Base-by-base conservation (phyloP, 2,888 invertebrate species). In the Torymus texanus region DNA sequence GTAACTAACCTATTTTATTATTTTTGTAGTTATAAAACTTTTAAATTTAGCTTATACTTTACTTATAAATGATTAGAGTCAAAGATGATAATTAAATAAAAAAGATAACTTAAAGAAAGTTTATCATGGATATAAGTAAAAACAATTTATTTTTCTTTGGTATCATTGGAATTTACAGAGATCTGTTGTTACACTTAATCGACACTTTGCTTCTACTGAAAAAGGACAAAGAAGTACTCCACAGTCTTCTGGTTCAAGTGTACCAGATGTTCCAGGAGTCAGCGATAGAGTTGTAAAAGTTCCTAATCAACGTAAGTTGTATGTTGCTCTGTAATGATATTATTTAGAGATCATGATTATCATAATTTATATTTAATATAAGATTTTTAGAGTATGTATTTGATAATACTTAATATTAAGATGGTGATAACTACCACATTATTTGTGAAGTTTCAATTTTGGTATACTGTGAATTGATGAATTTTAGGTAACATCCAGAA, bases 181-280 rank as follows among this genome's bases (percentile, higher is more conserved):
- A 63, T 67, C 53, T 50, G 12, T 3, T n/a, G 12, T 58, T 18
- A 14, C 65, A 10, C 61, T 75, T 1, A 74, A 66, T 51, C 55
- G 53, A 65, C 72, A 65, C 24, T 21, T 63, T 59, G 21, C 65
- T 13, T 63, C 65, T 56, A 16, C 11, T 66, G 61, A n/a, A 59
- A 62, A 73, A 63, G 62, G 14, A 21, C 53, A 68, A 61, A 14
- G 56, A 56, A 72, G 53, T 24, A 50, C 18, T 72, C 88, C 29
- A 58, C 87, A 76, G 78, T 82, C 71, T 73, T 83, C 66, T 82
- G 86, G 16, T 14, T 13, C 21, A 14, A 56, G 1, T 68, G 89
- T 89, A 75, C 82, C 86, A 12, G 90, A 94, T 86, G 95, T 95
- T 4, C 92, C 93, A 78, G 95, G 95, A 2, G 89, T 95, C 11